Evolutionary conservation across 2,113 vertebrate genomes (phyloP).

Genomic region (Lanius collurio): DNA sequence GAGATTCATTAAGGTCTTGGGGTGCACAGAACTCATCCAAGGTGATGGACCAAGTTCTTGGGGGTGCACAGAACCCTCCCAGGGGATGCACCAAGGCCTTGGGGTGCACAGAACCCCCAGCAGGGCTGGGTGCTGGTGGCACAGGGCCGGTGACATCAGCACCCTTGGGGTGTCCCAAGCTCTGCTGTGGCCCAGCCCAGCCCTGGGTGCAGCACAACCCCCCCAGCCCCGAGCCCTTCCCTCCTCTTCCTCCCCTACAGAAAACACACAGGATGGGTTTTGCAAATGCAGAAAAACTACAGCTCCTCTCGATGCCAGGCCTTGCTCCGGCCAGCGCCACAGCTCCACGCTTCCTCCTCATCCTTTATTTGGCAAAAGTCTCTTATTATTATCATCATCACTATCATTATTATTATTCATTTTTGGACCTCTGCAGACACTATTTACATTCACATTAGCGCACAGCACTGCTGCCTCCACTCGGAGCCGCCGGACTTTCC

Average conservation of each 20-base stretch:
- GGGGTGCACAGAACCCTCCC: not conserved
- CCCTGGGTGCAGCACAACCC: not conserved
- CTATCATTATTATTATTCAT: not conserved
- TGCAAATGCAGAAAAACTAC: not conserved
- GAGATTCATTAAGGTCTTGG: fast-evolving
- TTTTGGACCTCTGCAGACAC: conserved; percentile 90
- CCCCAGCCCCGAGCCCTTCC: not conserved
- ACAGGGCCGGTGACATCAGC: not conserved
- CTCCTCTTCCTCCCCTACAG: not conserved
- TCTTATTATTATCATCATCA: conserved; percentile 43
- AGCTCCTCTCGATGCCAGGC: conserved; percentile 12
- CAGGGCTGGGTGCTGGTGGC: not conserved
- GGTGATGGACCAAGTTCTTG: fast-evolving
- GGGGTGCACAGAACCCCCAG: not conserved
- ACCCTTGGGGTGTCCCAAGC: not conserved
- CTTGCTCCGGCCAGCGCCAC: not conserved
- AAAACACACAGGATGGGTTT: conserved; percentile 20
- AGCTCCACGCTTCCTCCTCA: not conserved
- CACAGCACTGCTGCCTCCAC: conserved; percentile 4
- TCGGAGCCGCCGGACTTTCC: conserved; percentile 35
- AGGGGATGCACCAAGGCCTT: fast-evolving
- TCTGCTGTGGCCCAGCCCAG: not conserved
- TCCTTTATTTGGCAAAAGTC: conserved; percentile 92
- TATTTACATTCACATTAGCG: conserved; percentile 96
- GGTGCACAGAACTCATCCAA: not conserved